A percentile compares a stretch with the other conserved stretches of the same genome.
phyloP scores from a whole-genome alignment of 1,140 invertebrate genomes.

The Danaus melanippus region DNA sequence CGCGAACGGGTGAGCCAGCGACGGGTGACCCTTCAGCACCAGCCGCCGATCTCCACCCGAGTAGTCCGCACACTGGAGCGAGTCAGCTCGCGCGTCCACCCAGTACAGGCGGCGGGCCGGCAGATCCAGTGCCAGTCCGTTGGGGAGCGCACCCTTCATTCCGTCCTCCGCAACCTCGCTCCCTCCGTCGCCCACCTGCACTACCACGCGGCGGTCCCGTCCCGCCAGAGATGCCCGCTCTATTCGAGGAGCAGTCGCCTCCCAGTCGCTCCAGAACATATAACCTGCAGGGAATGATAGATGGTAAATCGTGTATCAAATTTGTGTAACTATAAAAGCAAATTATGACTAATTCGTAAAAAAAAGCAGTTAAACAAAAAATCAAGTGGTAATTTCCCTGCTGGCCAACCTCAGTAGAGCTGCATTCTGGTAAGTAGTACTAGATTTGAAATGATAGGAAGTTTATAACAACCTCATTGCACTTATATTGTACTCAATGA shows the following conservation, averaged over 20 bases:
- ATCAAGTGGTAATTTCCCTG: no score
- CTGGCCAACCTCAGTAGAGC: no score
- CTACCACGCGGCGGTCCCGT: conserved; percentile 71
- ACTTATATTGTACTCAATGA: background rate
- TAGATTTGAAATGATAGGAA: no score
- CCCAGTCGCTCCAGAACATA: conserved; percentile 94
- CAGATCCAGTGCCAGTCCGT: conserved; percentile 89
- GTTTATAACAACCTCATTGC: conserved; percentile 2
- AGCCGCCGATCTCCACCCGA: conserved; percentile 82
- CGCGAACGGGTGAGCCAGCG: conserved; percentile 91
- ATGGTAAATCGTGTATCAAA: no score
- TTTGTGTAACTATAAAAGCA: no score
- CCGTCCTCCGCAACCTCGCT: conserved; percentile 80
- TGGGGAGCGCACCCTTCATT: conserved; percentile 84
- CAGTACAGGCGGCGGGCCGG: conserved; percentile 75
- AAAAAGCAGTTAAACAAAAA: no score
- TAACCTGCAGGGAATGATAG: conserved; percentile 19
- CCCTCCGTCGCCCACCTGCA: conserved; percentile 77
- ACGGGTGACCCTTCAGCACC: conserved; percentile 78
- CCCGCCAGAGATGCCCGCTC: conserved; percentile 90
- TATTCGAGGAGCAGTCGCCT: conserved; percentile 84
- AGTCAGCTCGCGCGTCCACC: conserved; percentile 75
- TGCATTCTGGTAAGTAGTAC: no score
- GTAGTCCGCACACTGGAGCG: conserved; percentile 86
- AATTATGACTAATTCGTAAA: no score